Evolutionary conservation across 2,113 vertebrate genomes (phyloP).

Genomic region (Ceratotherium simum): DNA sequence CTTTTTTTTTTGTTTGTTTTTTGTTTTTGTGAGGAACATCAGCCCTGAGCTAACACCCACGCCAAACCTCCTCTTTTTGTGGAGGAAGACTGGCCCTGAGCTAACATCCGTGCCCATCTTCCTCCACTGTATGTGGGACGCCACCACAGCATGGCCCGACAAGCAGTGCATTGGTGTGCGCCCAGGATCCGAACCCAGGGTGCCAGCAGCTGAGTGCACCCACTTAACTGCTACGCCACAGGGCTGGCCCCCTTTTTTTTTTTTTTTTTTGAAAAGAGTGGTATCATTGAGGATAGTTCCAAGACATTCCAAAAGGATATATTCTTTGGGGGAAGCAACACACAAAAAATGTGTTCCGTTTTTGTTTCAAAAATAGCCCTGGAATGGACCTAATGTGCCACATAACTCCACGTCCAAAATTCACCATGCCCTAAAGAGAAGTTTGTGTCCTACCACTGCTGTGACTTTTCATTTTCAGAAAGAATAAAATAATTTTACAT

Average conservation of each 20-base stretch:
- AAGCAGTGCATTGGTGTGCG: too few relatives aligned
- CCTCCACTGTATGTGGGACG: too few relatives aligned
- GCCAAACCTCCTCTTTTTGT: too few relatives aligned
- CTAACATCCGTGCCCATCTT: too few relatives aligned
- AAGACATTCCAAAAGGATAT: background rate
- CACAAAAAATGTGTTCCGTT: background rate
- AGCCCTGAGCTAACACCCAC: too few relatives aligned
- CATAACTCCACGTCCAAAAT: background rate
- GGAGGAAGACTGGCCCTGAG: too few relatives aligned
- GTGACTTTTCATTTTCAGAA: conserved; percentile 20
- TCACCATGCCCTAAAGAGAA: background rate
- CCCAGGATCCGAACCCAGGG: too few relatives aligned
- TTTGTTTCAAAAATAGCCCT: background rate
- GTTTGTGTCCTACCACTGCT: background rate
- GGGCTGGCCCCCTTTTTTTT: background rate
- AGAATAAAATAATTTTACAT: conserved; percentile 44
- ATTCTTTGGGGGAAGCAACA: background rate
- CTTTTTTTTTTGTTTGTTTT: background rate
- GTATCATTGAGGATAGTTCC: conserved; percentile 72
- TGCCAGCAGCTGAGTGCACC: too few relatives aligned
- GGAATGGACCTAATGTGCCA: background rate
- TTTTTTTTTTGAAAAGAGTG: conserved; percentile 65
- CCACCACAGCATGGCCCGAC: too few relatives aligned
- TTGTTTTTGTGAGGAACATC: too few relatives aligned
- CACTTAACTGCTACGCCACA: too few relatives aligned